Evolutionary conservation across 2,888 invertebrate species (phyloP), one percentile per base, ranked within the genome.

Genomic region (Acanthoscelides obtectus): DNA sequence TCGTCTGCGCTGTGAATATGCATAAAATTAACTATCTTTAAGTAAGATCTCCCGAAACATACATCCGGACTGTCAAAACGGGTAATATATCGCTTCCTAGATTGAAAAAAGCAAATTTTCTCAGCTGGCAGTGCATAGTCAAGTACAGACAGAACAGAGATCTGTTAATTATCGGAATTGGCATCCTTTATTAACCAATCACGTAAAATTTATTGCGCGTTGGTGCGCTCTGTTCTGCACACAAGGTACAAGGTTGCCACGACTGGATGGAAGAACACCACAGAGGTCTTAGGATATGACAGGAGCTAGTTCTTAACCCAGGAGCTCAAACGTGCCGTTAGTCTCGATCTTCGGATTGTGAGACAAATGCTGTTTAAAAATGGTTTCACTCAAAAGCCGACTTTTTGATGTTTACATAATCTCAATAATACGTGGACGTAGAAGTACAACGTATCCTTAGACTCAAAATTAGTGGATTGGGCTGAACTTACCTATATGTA

Each of bases 151-250:
- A 45, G 45, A 45, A 45, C 45, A 25, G 25, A 25, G 6, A 45
- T 1, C 45, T 45, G 17, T 45, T 45, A 45, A 45, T 45, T 45
- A 45, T 45, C 45, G 17, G 45, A 45, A 45, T 45, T 69, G 64
- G 66, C 71, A 65, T 71, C 70, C 75, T 73, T 72, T 73, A 75
- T 76, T 76, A 76, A 73, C 75, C 71, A 72, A 74, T 75, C 75
- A 73, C 71, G 70, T 45, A 71, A 69, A 74, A 76, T 76, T 76
- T 76, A 76, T 76, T 71, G 70, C 71, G 17, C 25, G 0, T 8
- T 20, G 3, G 68, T 27, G 21, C 63, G 27, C n/a, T 45, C 45
- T 25, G 45, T 45, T 12, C 12, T 45, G 45, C 12, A 12, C 17
- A 45, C 45, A 45, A 45, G 45, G 17, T 45, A 12, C 45, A 12